Evolutionary conservation across 2,113 vertebrate genomes (phyloP).

Genomic region (Oncorhynchus keta): DNA sequence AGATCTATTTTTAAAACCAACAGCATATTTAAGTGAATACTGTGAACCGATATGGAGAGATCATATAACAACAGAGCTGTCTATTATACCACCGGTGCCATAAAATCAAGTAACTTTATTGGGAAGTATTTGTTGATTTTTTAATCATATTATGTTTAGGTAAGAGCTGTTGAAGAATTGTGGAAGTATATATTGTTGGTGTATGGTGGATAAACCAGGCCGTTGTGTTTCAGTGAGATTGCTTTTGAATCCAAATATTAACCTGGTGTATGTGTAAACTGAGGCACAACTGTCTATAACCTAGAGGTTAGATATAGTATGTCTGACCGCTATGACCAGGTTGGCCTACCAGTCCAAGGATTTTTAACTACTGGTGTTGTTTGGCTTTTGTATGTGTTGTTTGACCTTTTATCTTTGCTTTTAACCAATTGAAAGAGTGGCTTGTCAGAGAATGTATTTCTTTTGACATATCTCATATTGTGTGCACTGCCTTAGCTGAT

Average conservation of each 20-base stretch:
- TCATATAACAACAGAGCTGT: slow-evolving; percentile 87
- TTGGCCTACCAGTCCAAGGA: slow-evolving; percentile 37
- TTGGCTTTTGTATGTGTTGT: slow-evolving; percentile 45
- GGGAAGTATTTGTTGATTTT: slow-evolving; percentile 67
- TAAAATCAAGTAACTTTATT: slow-evolving; percentile 80
- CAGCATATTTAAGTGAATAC: slow-evolving; percentile 92
- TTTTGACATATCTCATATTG: slow-evolving; percentile 63
- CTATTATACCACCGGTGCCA: slow-evolving; percentile 98
- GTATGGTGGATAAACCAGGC: slow-evolving; percentile 16
- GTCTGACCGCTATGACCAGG: slow-evolving; percentile 4
- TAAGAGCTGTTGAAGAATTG: slow-evolving; percentile 42
- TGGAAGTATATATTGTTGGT: slow-evolving; percentile 21
- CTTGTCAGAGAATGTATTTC: slow-evolving; percentile 49
- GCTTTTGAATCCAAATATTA: neutral
- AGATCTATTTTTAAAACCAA: slow-evolving; percentile 93
- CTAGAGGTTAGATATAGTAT: neutral
- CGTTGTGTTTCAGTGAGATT: neutral
- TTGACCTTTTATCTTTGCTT: slow-evolving; percentile 9
- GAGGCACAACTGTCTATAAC: neutral
- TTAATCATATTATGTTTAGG: slow-evolving; percentile 32
- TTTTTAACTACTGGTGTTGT: slow-evolving; percentile 48
- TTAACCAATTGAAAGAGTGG: slow-evolving; percentile 1
- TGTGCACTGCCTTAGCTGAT: slow-evolving; percentile 81
- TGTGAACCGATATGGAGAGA: slow-evolving; percentile 95
- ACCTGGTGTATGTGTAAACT: neutral